These are phyloP conservation scores for Coboldia fuscipes DNA, from an alignment of 1,140 invertebrate genomes.

Conservation along the genomic window DNA sequence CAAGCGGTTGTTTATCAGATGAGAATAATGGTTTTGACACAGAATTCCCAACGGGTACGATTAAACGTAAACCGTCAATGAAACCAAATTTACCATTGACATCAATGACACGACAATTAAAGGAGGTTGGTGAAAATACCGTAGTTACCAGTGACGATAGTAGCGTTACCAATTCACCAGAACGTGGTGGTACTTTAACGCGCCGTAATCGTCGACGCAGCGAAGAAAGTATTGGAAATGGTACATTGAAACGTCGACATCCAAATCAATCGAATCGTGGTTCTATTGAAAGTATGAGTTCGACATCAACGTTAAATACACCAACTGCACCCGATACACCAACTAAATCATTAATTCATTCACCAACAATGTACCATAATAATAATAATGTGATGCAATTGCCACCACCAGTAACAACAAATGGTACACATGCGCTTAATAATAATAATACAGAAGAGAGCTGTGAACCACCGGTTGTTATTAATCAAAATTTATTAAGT, in stretches of 20 bases:
- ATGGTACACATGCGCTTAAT: too few relatives aligned
- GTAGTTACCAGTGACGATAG: conserved; percentile 16
- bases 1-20: conserved; percentile 56
- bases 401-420: too few relatives aligned
- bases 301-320: conserved; percentile 15
- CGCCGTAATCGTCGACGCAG: conserved; percentile 31
- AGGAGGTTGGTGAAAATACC: conserved; percentile 51
- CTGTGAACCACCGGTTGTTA: too few relatives aligned
- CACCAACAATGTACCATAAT: too few relatives aligned
- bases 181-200: conserved; percentile 25
- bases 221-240: conserved; percentile 33
- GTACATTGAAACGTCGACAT: conserved; percentile 33
- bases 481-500: not conserved
- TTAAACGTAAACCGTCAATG: conserved; percentile 73
- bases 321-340: conserved; percentile 18
- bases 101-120: conserved; percentile 69
- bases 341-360: conserved; percentile 9
- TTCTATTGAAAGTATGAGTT: conserved; percentile 16
- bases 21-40: conserved; percentile 60
- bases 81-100: conserved; percentile 78
- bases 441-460: too few relatives aligned
- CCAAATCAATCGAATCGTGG: conserved; percentile 12
- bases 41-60: conserved; percentile 56
- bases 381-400: too few relatives aligned
- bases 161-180: conserved; percentile 11